These are phyloP conservation scores for Drosophila sp. DNA, from an alignment of 1,140 invertebrate genomes.

Conservation along the genomic window DNA sequence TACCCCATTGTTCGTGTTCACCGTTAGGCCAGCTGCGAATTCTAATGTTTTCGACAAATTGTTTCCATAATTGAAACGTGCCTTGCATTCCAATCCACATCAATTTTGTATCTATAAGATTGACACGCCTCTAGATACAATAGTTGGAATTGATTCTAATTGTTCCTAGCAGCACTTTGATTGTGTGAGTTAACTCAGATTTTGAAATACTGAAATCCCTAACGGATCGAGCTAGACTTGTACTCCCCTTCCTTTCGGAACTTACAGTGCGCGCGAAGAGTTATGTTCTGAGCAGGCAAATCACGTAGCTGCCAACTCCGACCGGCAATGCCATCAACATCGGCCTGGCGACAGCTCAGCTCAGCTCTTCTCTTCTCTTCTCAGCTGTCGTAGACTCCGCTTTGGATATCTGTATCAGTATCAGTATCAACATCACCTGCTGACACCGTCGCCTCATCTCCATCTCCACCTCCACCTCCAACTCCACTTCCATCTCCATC, in stretches of 20 bases:
- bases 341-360: constrained; percentile 28
- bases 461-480: too few species aligned
- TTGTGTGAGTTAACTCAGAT: neutral
- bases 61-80: constrained; percentile 79
- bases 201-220: constrained; percentile 46
- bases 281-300: constrained; percentile 56
- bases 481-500: too few species aligned
- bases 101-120: constrained; percentile 2
- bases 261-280: constrained; percentile 45
- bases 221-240: constrained; percentile 48
- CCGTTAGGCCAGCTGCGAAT: constrained; percentile 53
- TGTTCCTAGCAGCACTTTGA: neutral
- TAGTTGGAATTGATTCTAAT: neutral
- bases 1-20: constrained; percentile 40
- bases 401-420: constrained; percentile 45
- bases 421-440: constrained; percentile 61
- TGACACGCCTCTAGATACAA: constrained; percentile 2
- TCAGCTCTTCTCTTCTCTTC: constrained; percentile 35
- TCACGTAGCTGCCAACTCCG: constrained; percentile 64
- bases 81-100: constrained; percentile 14
- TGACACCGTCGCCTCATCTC: constrained; percentile 73
- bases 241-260: constrained; percentile 57
- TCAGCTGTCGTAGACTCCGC: constrained; percentile 36
- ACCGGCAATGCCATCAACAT: constrained; percentile 46
- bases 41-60: constrained; percentile 56